phyloP scores from a whole-genome alignment of 2,888 invertebrate genomes.

The Eugnorisma glareosa region DNA sequence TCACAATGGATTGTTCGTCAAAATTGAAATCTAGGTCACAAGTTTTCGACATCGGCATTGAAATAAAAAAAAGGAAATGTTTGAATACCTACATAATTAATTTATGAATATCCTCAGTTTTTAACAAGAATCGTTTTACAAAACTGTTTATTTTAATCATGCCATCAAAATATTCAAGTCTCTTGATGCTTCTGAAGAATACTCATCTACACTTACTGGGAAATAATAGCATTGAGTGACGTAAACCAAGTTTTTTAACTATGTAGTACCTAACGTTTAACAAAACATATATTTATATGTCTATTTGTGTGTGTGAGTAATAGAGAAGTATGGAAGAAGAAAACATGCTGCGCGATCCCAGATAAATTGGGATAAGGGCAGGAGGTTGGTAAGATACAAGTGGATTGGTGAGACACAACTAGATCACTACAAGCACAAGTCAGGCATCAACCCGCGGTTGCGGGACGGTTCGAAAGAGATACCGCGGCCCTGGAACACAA shows the following conservation, averaged over 20 bases:
- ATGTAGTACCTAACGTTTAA: no score
- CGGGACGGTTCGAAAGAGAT: no score
- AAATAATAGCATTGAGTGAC: neutral
- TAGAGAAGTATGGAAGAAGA: no score
- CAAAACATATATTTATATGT: no score
- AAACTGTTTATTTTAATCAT: neutral
- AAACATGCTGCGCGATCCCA: no score
- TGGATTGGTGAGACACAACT: conserved; percentile 6
- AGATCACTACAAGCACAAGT: conserved; percentile 25
- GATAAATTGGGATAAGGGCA: no score
- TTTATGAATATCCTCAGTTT: neutral
- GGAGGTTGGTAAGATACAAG: no score
- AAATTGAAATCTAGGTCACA: conserved; percentile 28
- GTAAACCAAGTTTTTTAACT: no score
- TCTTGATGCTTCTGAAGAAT: neutral
- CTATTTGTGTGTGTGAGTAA: no score
- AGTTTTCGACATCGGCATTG: neutral
- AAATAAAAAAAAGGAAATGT: conserved; percentile 20
- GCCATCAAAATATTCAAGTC: neutral
- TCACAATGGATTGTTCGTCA: neutral
- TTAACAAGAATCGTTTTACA: neutral
- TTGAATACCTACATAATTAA: neutral
- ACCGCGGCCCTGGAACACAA: no score
- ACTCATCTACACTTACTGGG: neutral
- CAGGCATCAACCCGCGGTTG: no score